phyloP scores from a whole-genome alignment of 1,140 invertebrate genomes.

The Heliconius himera region DNA sequence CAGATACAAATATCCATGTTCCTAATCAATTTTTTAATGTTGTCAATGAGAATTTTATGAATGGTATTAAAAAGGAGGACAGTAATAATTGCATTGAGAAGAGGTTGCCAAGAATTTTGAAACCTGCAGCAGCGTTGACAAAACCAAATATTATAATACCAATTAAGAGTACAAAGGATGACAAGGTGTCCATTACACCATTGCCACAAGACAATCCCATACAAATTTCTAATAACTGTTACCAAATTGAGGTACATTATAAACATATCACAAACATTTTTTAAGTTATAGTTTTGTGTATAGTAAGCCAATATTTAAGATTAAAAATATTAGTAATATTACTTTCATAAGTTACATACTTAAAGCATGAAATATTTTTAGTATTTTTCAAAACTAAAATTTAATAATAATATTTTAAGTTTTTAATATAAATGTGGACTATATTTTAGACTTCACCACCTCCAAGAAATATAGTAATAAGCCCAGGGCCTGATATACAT shows the following conservation, averaged over 20 bases:
- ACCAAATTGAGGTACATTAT: constrained; percentile 52
- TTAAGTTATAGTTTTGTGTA: background rate
- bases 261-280: background rate
- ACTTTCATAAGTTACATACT: no score
- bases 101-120: constrained; percentile 59
- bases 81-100: constrained; percentile 50
- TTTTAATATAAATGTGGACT: background rate
- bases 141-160: constrained; percentile 54
- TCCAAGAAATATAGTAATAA: constrained; percentile 51
- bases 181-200: constrained; percentile 61
- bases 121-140: constrained; percentile 44
- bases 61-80: constrained; percentile 47
- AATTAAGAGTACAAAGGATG: constrained; percentile 53
- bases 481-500: constrained; percentile 42
- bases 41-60: constrained; percentile 62
- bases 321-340: no score
- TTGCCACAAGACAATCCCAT: constrained; percentile 49
- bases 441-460: constrained; percentile 40
- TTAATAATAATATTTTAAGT: no score
- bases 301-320: background rate
- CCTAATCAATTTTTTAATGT: constrained; percentile 65
- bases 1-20: constrained; percentile 24
- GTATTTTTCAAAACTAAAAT: no score
- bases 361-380: no score
- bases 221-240: constrained; percentile 46